Conservation (phyloP, 2,797 vertebrate genomes). For the Rhabdomys pumilio region DNA sequence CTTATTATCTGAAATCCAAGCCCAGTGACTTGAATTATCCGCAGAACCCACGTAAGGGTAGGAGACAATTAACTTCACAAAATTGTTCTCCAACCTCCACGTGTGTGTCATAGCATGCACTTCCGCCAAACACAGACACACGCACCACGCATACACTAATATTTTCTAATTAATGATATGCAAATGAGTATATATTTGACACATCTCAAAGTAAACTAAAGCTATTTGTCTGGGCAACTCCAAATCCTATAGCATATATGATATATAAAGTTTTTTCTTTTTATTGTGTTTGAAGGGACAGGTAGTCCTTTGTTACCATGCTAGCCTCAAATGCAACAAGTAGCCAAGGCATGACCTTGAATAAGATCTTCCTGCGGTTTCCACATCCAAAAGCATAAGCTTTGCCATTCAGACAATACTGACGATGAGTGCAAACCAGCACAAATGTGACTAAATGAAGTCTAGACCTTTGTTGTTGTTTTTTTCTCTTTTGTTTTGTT, state of each 20-base stretch:
- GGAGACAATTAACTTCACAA: background rate
- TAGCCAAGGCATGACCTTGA: background rate
- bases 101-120: too few species aligned
- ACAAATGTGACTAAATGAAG: slow-evolving; percentile 61
- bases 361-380: background rate
- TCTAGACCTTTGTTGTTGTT: background rate
- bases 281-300: background rate
- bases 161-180: background rate
- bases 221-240: background rate
- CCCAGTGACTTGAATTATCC: background rate
- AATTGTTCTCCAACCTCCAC: background rate
- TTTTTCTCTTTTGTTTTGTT: background rate
- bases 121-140: background rate
- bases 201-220: background rate
- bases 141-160: background rate
- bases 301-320: background rate
- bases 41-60: too few species aligned
- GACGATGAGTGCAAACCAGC: background rate
- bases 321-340: background rate
- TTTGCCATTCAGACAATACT: background rate
- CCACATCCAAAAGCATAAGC: background rate
- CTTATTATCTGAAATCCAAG: background rate
- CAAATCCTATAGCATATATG: background rate
- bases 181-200: background rate
- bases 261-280: background rate